These are phyloP conservation scores for Neuroterus valhalla DNA, from an alignment of 1,140 invertebrate species.

Conservation along the genomic window DNA sequence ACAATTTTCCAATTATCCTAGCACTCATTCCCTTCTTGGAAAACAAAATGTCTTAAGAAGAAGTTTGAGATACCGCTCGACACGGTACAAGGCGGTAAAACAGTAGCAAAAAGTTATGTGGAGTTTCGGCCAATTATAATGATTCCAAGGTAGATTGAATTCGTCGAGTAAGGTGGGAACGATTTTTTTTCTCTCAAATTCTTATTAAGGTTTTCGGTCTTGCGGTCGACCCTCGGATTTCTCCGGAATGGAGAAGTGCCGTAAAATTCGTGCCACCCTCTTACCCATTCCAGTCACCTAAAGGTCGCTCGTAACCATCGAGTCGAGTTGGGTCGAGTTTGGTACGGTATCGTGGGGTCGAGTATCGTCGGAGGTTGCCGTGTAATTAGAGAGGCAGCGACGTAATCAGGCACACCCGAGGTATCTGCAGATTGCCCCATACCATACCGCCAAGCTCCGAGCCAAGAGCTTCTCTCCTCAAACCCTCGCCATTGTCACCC, in stretches of 20 bases:
- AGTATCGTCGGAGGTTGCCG: slow-evolving; percentile 60
- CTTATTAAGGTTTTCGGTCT: slow-evolving; percentile 26
- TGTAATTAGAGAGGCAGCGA: slow-evolving; percentile 65
- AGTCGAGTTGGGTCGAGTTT: slow-evolving; percentile 43
- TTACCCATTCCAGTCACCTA: slow-evolving; percentile 46
- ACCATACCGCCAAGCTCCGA: slow-evolving; percentile 29
- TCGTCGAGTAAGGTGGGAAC: neutral
- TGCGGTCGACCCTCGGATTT: slow-evolving; percentile 46
- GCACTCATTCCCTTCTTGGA: too few species aligned
- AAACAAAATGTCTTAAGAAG: too few species aligned
- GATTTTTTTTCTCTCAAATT: neutral
- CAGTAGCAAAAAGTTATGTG: too few species aligned
- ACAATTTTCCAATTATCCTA: too few species aligned
- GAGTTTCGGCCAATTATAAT: neutral
- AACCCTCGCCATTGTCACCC: slow-evolving; percentile 53
- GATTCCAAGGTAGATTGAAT: neutral
- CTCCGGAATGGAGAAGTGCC: slow-evolving; percentile 49
- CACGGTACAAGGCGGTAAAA: too few species aligned
- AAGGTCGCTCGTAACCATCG: slow-evolving; percentile 46
- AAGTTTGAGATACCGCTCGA: too few species aligned
- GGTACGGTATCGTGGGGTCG: slow-evolving; percentile 51
- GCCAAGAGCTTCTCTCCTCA: slow-evolving; percentile 50
- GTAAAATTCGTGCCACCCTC: slow-evolving; percentile 53
- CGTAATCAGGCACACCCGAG: slow-evolving; percentile 65
- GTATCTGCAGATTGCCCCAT: slow-evolving; percentile 62